Percentiles rank a stretch among this genome's conserved stretches.
These are phyloP conservation scores for Chanos chanos DNA, from an alignment of 2,797 vertebrate genomes.

Conservation along the genomic window DNA sequence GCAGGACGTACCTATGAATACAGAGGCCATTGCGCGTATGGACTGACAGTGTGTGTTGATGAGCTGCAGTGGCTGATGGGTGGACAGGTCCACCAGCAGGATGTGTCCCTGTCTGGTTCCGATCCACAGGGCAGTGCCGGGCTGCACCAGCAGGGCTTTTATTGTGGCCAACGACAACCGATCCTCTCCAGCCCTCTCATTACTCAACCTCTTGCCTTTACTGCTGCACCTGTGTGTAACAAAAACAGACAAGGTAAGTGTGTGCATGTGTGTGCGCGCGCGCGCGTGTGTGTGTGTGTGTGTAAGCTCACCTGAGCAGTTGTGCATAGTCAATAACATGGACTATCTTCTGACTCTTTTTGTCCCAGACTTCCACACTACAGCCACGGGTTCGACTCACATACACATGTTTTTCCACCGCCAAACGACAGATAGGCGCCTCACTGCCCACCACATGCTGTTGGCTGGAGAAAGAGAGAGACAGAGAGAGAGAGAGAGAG, in stretches of 20 bases:
- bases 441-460: slow-evolving; percentile 68
- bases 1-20: slow-evolving; percentile 71
- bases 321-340: slow-evolving; percentile 85
- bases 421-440: slow-evolving; percentile 82
- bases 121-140: slow-evolving; percentile 84
- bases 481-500: background rate
- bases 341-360: slow-evolving; percentile 83
- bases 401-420: slow-evolving; percentile 85
- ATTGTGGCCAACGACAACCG: slow-evolving; percentile 75
- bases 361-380: slow-evolving; percentile 91
- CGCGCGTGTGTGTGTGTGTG: background rate
- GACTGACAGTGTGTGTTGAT: slow-evolving; percentile 76
- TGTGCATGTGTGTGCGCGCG: no score
- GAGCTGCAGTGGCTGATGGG: slow-evolving; percentile 75
- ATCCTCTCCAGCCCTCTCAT: slow-evolving; percentile 34
- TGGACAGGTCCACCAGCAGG: slow-evolving; percentile 84
- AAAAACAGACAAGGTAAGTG: background rate
- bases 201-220: slow-evolving; percentile 53
- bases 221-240: slow-evolving; percentile 53
- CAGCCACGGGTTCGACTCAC: slow-evolving; percentile 83
- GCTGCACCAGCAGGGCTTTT: slow-evolving; percentile 87
- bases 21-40: slow-evolving; percentile 75
- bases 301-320: slow-evolving; percentile 77
- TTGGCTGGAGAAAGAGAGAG: slow-evolving; percentile 64
- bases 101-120: slow-evolving; percentile 88